phyloP scores from a whole-genome alignment of 92 coral and sea anemone species.

The Micromussa lordhowensis region DNA sequence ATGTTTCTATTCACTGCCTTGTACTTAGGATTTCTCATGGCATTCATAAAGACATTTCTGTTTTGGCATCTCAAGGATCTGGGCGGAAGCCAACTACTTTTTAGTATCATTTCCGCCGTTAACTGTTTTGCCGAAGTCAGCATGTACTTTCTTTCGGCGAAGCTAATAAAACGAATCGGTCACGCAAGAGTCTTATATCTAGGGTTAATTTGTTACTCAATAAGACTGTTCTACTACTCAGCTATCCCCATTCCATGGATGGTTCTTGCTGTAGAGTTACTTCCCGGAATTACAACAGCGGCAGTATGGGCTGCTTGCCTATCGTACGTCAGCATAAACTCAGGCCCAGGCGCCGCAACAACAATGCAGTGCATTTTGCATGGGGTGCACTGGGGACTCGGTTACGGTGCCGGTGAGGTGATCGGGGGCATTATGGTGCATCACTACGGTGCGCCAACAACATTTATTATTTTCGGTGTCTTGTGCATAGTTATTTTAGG shows the following conservation, averaged over 20 bases:
- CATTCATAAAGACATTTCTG: constrained; percentile 94
- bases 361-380: constrained; percentile 99
- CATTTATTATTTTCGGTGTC: constrained; percentile 91
- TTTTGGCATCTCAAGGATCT: constrained; percentile 99
- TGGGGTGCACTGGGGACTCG: constrained; percentile 99
- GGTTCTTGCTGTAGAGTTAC: constrained; percentile 92
- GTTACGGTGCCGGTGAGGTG: constrained; percentile 99
- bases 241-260: constrained; percentile 95
- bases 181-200: constrained; percentile 96
- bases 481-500: constrained; percentile 82
- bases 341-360: constrained; percentile 99
- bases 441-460: constrained; percentile 94
- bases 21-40: constrained; percentile 96
- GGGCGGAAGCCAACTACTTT: constrained; percentile 94
- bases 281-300: constrained; percentile 99
- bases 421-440: constrained; percentile 98
- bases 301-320: constrained; percentile 99
- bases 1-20: constrained; percentile 98
- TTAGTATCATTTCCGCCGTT: constrained; percentile 97
- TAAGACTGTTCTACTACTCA: constrained; percentile 92
- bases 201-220: constrained; percentile 90
- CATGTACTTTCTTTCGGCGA: constrained; percentile 98
- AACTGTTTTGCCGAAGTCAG: constrained; percentile 99
- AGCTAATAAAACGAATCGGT: constrained; percentile 91
- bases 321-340: constrained; percentile 96